Evolutionary conservation across 2,797 vertebrate genomes (phyloP).

Genomic region (Onychomys torridus): DNA sequence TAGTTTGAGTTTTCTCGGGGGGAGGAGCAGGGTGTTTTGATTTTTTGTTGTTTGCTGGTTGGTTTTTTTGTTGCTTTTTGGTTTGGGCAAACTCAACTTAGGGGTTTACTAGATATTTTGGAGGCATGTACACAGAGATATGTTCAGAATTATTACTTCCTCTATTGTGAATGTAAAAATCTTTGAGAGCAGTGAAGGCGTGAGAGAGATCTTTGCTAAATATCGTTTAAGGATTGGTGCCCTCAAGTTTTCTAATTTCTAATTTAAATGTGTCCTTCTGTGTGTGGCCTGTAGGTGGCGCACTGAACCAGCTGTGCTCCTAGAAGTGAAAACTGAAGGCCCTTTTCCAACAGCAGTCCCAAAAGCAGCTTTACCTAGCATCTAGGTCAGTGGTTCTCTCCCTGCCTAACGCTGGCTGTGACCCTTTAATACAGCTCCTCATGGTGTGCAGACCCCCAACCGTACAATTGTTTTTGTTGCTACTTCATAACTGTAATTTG

Average conservation of each 20-base stretch:
- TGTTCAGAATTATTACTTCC: not conserved
- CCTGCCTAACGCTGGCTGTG: not conserved
- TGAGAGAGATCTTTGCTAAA: not conserved
- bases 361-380: not conserved
- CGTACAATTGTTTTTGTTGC: not conserved
- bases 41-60: not conserved
- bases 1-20: not conserved
- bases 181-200: not conserved
- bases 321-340: not conserved
- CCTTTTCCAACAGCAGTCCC: not conserved
- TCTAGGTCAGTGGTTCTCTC: not conserved
- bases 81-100: not conserved
- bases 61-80: not conserved
- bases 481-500: not conserved
- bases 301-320: slow-evolving; percentile 11
- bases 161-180: not conserved
- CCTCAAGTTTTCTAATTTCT: not conserved
- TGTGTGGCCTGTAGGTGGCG: slow-evolving; percentile 62
- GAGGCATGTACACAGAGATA: not conserved
- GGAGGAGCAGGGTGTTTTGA: too few species aligned
- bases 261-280: not conserved
- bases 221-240: not conserved
- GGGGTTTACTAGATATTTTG: not conserved
- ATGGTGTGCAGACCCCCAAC: not conserved
- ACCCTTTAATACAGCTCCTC: not conserved